Percentiles rank a stretch among this genome's conserved stretches.
These are phyloP conservation scores for Amphilophus citrinellus DNA, from an alignment of 2,113 vertebrate genomes.

Conservation along the genomic window DNA sequence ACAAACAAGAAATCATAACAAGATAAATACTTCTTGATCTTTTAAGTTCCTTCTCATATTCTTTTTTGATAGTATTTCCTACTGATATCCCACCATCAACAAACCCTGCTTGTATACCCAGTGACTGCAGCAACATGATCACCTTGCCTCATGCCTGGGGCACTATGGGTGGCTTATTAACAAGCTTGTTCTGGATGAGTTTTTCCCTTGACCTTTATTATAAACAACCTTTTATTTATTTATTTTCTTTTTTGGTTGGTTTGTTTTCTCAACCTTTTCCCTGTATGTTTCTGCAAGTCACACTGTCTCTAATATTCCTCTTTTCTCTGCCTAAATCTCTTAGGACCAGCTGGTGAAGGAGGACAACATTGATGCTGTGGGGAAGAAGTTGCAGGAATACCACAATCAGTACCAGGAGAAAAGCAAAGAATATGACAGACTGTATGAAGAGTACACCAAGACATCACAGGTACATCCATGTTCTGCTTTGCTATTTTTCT, in stretches of 20 bases:
- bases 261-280: not conserved
- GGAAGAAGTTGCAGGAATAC: slow-evolving; percentile 96
- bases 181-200: slow-evolving; percentile 33
- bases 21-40: no score
- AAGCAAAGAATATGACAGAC: slow-evolving; percentile 93
- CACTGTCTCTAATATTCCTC: not conserved
- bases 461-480: slow-evolving; percentile 89
- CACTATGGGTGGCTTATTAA: slow-evolving; percentile 69
- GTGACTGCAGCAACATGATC: slow-evolving; percentile 51
- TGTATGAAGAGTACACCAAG: slow-evolving; percentile 96
- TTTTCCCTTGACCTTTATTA: not conserved
- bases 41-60: not conserved
- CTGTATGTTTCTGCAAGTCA: not conserved
- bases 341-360: slow-evolving; percentile 98
- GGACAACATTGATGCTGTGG: slow-evolving; percentile 96
- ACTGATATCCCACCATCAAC: not conserved
- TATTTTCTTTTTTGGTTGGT: not conserved
- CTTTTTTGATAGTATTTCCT: not conserved
- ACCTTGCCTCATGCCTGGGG: slow-evolving; percentile 11
- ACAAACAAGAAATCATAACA: no score
- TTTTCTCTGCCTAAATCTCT: not conserved
- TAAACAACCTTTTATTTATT: not conserved
- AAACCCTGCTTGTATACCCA: not conserved
- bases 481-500: not conserved
- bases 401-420: slow-evolving; percentile 97